Conservation (phyloP, 2,113 vertebrate species). For the Ploceus nigricollis region DNA sequence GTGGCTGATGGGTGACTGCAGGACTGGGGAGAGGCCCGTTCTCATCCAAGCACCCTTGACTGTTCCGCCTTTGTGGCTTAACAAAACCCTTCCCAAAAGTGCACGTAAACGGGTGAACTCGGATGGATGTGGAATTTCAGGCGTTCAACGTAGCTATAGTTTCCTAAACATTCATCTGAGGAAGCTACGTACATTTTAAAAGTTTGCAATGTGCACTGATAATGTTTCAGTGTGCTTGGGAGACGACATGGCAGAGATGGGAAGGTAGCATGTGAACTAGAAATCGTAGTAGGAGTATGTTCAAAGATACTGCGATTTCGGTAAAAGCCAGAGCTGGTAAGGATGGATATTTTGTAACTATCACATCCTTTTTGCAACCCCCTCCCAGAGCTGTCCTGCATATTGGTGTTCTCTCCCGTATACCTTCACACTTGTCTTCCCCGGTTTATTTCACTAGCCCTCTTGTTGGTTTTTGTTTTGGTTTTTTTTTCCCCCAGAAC, state of each 20-base stretch:
- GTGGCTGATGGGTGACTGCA: not conserved
- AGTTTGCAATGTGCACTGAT: not conserved
- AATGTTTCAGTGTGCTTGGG: not conserved
- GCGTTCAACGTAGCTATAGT: fast-evolving
- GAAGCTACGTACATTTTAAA: not conserved
- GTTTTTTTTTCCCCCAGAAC: not conserved
- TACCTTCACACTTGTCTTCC: not conserved
- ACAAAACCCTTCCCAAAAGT: not conserved
- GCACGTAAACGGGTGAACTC: not conserved
- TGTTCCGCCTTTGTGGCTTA: too few species aligned
- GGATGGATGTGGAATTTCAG: not conserved
- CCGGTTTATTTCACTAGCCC: not conserved
- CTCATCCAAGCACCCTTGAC: fast-evolving
- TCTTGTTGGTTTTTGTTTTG: not conserved
- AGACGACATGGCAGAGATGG: not conserved
- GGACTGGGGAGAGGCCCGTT: not conserved
- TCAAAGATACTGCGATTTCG: not conserved
- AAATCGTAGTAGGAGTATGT: not conserved
- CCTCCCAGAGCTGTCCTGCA: not conserved
- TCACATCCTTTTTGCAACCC: not conserved
- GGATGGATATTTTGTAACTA: not conserved
- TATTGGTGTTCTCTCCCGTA: not conserved
- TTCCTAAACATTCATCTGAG: not conserved
- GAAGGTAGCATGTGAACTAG: not conserved
- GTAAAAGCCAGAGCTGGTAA: not conserved